These are phyloP conservation scores for Ptychadena robeensis DNA, from an alignment of 2,797 vertebrate genomes.

Conservation along the genomic window DNA sequence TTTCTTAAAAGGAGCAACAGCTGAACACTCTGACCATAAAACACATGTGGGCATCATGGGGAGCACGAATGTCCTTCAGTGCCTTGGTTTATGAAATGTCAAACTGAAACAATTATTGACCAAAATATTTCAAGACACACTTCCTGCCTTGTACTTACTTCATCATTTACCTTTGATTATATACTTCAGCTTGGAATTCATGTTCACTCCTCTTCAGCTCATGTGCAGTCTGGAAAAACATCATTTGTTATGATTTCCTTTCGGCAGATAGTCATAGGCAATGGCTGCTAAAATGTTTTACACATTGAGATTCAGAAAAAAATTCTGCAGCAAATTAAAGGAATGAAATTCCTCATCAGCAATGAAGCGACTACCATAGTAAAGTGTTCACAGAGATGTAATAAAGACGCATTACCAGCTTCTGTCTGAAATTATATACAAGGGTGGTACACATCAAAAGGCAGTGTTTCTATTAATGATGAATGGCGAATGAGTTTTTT, in stretches of 20 bases:
- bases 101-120: slow-evolving; percentile 46
- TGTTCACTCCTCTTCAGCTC: slow-evolving; percentile 7
- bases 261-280: slow-evolving; percentile 12
- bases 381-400: slow-evolving; percentile 49
- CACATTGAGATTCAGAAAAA: slow-evolving; percentile 16
- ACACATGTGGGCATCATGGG: slow-evolving; percentile 34
- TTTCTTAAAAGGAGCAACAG: slow-evolving; percentile 54
- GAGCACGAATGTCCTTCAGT: slow-evolving; percentile 16
- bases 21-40: slow-evolving; percentile 39
- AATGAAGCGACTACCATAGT: slow-evolving; percentile 36
- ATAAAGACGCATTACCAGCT: slow-evolving; percentile 14
- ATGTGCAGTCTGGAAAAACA: slow-evolving; percentile 29
- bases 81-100: slow-evolving; percentile 27
- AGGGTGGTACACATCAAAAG: slow-evolving; percentile 16
- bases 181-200: slow-evolving; percentile 20
- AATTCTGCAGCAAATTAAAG: slow-evolving; percentile 52
- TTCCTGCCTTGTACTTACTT: slow-evolving; percentile 5
- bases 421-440: slow-evolving; percentile 30
- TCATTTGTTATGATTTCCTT: slow-evolving; percentile 47
- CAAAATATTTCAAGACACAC: slow-evolving; percentile 53
- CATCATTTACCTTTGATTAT: slow-evolving; percentile 40
- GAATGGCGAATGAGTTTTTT: not conserved
- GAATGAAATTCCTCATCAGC: slow-evolving; percentile 57
- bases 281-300: slow-evolving; percentile 22
- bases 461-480: not conserved